phyloP scores from a whole-genome alignment of 2,113 vertebrate species.

The Albula goreensis region DNA sequence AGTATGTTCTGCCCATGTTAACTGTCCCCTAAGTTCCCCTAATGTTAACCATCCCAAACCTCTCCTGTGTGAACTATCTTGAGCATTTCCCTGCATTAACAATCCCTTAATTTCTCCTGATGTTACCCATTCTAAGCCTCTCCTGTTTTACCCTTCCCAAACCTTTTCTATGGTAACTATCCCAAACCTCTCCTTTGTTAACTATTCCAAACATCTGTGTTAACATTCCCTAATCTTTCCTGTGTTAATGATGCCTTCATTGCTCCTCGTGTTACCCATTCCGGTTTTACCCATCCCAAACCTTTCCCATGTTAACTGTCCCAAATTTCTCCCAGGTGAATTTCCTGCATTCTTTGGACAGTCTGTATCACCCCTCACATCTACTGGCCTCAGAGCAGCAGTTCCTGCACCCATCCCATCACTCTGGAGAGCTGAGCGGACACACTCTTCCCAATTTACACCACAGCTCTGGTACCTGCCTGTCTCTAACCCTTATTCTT shows the following conservation, averaged over 20 bases:
- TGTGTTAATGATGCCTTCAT: no score
- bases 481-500: neutral
- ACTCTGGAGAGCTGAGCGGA: slow-evolving; percentile 86
- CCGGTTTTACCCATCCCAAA: neutral
- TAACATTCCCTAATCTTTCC: no score
- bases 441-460: slow-evolving; percentile 86
- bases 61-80: no score
- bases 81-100: no score
- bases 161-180: neutral
- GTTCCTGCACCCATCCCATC: slow-evolving; percentile 86
- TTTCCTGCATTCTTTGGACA: slow-evolving; percentile 88
- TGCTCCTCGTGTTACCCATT: no score
- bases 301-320: neutral
- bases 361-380: slow-evolving; percentile 85
- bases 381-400: slow-evolving; percentile 92
- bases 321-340: slow-evolving; percentile 76
- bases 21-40: no score
- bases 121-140: no score
- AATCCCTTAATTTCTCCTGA: no score
- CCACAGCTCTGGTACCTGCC: slow-evolving; percentile 81
- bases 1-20: no score
- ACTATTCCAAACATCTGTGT: no score
- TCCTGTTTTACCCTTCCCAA: neutral
- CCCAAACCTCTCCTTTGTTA: no score
- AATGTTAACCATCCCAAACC: no score